A percentile compares a stretch with the other conserved stretches of the same genome.
Conservation (phyloP, 2,888 invertebrate genomes). For the Agonopterix heracliana region DNA sequence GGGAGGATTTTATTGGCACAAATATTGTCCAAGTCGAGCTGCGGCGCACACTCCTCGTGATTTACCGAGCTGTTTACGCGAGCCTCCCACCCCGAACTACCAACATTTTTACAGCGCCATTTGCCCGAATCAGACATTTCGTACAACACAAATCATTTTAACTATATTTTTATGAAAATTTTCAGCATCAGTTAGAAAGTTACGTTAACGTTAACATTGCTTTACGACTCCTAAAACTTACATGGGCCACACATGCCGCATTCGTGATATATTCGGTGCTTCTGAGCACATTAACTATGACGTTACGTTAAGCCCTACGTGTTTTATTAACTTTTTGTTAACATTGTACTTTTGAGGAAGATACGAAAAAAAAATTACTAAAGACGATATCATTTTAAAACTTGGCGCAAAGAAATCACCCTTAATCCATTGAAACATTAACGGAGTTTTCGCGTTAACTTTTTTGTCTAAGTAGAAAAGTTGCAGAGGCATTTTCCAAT, state of each 20-base stretch:
- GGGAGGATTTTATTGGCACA: constrained; percentile 71
- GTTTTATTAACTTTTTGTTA: too few relatives aligned
- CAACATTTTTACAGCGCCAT: constrained; percentile 60
- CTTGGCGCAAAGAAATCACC: constrained; percentile 34
- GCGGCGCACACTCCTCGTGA: constrained; percentile 61
- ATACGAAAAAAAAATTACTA: not conserved
- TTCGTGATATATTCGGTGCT: too few relatives aligned
- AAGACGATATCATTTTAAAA: too few relatives aligned
- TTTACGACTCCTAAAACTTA: constrained; percentile 4
- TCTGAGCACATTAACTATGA: too few relatives aligned
- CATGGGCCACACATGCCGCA: not conserved
- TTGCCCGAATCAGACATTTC: constrained; percentile 54
- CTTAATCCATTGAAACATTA: constrained; percentile 44
- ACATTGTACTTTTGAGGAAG: not conserved
- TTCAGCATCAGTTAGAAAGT: constrained; percentile 22
- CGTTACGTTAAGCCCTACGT: too few relatives aligned
- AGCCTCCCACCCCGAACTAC: constrained; percentile 52
- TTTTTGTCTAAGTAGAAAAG: constrained; percentile 63
- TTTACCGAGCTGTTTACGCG: constrained; percentile 72
- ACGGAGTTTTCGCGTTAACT: constrained; percentile 57
- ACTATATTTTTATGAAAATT: constrained; percentile 51
- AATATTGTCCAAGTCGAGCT: constrained; percentile 69
- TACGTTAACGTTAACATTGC: constrained; percentile 4
- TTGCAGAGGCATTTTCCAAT: constrained; percentile 64
- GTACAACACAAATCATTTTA: constrained; percentile 55